These are phyloP conservation scores for Gracilinanus agilis DNA, from an alignment of 2,113 vertebrate genomes.

Conservation along the genomic window DNA sequence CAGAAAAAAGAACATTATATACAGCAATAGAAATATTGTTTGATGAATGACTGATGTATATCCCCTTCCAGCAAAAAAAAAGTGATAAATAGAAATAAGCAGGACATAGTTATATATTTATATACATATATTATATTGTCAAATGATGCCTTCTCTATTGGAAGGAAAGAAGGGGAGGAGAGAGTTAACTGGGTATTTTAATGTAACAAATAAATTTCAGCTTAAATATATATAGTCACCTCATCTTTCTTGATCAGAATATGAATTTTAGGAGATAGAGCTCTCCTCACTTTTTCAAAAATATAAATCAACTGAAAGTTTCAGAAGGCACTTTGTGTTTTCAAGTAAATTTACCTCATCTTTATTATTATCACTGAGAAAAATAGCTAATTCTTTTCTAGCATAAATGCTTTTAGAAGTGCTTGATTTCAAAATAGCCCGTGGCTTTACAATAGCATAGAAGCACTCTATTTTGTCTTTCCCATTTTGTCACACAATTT, in stretches of 20 bases:
- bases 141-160: too few species aligned
- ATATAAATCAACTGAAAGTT: not conserved
- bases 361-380: not conserved
- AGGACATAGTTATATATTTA: too few species aligned
- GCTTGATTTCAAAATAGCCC: not conserved
- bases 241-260: not conserved
- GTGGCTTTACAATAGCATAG: not conserved
- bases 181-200: too few species aligned
- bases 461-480: not conserved
- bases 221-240: not conserved
- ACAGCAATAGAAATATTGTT: too few species aligned
- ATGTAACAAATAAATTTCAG: too few species aligned
- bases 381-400: not conserved
- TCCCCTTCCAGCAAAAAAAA: too few species aligned
- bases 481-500: not conserved
- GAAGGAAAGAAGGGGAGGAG: too few species aligned
- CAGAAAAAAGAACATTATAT: too few species aligned
- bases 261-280: not conserved
- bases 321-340: not conserved
- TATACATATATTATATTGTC: too few species aligned
- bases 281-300: not conserved
- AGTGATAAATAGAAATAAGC: too few species aligned
- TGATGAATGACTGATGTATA: too few species aligned
- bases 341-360: not conserved
- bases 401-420: not conserved